phyloP scores from a whole-genome alignment of 2,113 vertebrate genomes.

The Lampris incognitus region DNA sequence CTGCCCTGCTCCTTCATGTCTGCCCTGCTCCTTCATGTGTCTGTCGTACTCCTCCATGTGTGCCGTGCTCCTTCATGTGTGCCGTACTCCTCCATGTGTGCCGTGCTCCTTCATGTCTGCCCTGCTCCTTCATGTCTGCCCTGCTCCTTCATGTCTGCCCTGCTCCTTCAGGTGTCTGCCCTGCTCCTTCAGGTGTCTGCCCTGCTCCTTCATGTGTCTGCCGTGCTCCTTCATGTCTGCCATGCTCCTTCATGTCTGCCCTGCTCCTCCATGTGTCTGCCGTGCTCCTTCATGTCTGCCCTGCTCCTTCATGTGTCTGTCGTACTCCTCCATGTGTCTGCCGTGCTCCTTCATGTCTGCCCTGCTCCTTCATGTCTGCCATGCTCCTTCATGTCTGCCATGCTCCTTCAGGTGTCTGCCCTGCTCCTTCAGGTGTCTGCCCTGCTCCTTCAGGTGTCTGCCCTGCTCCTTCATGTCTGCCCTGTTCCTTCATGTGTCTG shows the following conservation, averaged over 20 bases:
- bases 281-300: background rate
- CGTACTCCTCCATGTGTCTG: slow-evolving; percentile 12
- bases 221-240: too few species aligned
- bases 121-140: slow-evolving; percentile 13
- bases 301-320: slow-evolving; percentile 18
- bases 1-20: slow-evolving; percentile 4
- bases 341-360: background rate
- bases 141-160: background rate
- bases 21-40: slow-evolving; percentile 9
- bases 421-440: too few species aligned
- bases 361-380: background rate
- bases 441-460: too few species aligned
- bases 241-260: too few species aligned
- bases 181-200: too few species aligned
- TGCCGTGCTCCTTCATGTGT: slow-evolving; percentile 2
- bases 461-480: too few species aligned
- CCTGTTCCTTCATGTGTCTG: too few species aligned
- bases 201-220: too few species aligned
- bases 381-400: too few species aligned
- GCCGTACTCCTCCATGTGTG: slow-evolving; percentile 1
- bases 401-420: too few species aligned
- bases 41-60: background rate
- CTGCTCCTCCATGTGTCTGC: too few species aligned
- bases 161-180: too few species aligned
- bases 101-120: background rate